Evolutionary conservation across 2,797 vertebrate genomes (phyloP), one percentile per base, ranked within the genome.

Genomic region (Bufotes viridis): DNA sequence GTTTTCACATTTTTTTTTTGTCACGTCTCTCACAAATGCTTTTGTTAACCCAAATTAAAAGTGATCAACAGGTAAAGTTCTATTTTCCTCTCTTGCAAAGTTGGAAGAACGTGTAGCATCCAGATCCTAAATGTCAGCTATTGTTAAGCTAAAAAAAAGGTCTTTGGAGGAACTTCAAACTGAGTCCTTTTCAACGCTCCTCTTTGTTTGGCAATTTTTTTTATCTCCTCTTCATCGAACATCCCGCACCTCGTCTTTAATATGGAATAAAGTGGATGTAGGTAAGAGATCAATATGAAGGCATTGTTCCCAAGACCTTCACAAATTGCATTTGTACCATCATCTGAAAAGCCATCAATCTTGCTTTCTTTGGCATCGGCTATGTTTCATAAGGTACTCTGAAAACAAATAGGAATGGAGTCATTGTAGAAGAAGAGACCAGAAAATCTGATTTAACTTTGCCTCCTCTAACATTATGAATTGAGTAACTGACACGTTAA

Each of bases 371-470:
- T 61, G 83, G 84, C 81, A 34, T 88, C 0, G 0, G 49, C 87
- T 89, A 86, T 86, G 84, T 89, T 89, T 89, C 88, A 89, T 89
- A 89, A 86, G 69, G 60, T 26, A 70, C 79, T 86, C 78, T 70
- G 70, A 86, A 89, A 81, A 86, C 70, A 89, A 86, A 86, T 86
- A 86, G 70, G 61, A 89, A 89, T 86, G 67, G 88, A 82, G 84
- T 86, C 80, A 86, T 78, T 86, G 84, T 82, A 60, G 70, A 74
- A 86, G 84, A 85, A 81, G 82, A 86, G 74, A 89, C 83, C 58
- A 85, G 84, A 89, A 86, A 86, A 89, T 82, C 79, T 89, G 84
- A 89, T 89, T 89, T 89, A 89, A 89, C 88, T 89, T 86, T 89
- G 78, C 83, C 87, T 89, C 83, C 83, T 85, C 42, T 85, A 89